Evolutionary conservation across 2,797 vertebrate genomes (phyloP), one percentile per base, ranked within the genome.

Genomic region (Dipus sagitta): DNA sequence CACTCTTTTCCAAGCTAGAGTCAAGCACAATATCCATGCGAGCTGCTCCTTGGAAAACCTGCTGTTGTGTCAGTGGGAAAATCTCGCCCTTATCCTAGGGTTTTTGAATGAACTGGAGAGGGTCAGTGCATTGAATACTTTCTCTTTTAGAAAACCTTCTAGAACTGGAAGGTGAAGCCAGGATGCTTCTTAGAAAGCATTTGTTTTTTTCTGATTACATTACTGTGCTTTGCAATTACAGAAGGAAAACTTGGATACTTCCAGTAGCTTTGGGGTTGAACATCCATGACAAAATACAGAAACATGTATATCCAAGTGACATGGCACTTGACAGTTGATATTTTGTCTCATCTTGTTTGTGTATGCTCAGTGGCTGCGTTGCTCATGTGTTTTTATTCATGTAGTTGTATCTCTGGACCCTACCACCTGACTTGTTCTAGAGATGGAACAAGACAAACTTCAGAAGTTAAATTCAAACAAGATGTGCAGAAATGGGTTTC

Each of bases 301-400:
- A 98, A 97, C 21, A 67, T 76, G 75, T 96, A 96, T 97, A 96
- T 98, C 97, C 98, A 97, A 98, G 98, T 96, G 97, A 96, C 95
- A 88, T 90, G 91, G 97, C 98, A 97, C 92, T 97, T 97, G 91
- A 81, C 97, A 97, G 97, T 97, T 94, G 94, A 91, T 97, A 94
- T 97, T 98, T 97, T 97, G 82, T 94, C 96, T 97, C 92, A 65
- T 97, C 96, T 96, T 96, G 96, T 96, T 97, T 97, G 96, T 96
- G 94, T 96, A 60, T 96, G 95, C 89, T 75, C 85, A 80, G 87
- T 91, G 97, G 97, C 97, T 92, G 38, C 87, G 12, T 93, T 26
- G 92, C 94, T 98, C 98, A 98, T 98, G 94, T 98, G 98, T 95
- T 98, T 98, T 97, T 97, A 96, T 98, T 98, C 98, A 98, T 95